Percentiles rank a stretch among this genome's conserved stretches.
Conservation (phyloP, 2,797 vertebrate genomes). For the Halcyon badia region DNA sequence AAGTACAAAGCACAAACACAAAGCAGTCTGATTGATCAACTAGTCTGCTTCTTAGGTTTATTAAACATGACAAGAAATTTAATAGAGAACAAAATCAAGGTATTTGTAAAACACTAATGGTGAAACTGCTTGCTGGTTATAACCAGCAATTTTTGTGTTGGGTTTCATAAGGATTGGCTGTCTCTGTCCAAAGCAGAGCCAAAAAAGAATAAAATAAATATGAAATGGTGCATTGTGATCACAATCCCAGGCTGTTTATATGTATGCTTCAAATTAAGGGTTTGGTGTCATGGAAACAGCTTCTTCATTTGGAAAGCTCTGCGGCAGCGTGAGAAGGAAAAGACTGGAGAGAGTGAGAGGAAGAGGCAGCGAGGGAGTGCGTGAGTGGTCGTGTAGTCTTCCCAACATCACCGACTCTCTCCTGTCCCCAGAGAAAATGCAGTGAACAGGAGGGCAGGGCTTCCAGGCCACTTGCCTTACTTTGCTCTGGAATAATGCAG, state of each 20-base stretch:
- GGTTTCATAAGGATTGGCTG: background rate
- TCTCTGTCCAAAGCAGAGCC: conserved; percentile 34
- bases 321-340: conserved; percentile 61
- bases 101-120: conserved; percentile 45
- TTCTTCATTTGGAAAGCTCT: conserved; percentile 82
- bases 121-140: conserved; percentile 37
- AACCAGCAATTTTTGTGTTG: conserved; percentile 28
- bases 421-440: background rate
- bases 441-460: background rate
- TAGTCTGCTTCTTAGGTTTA: conserved; percentile 60
- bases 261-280: conserved; percentile 80
- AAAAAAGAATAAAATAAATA: conserved; percentile 63
- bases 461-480: background rate
- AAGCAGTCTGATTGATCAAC: conserved; percentile 64
- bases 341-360: background rate
- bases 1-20: conserved; percentile 37
- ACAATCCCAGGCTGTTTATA: conserved; percentile 69
- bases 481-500: background rate
- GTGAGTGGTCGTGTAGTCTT: background rate
- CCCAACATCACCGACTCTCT: background rate
- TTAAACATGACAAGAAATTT: conserved; percentile 72
- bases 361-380: background rate
- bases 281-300: conserved; percentile 84
- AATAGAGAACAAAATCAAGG: conserved; percentile 65
- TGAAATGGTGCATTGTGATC: conserved; percentile 67